Evolutionary conservation across 2,888 invertebrate genomes (phyloP).

Genomic region (Drosophila emarginata): DNA sequence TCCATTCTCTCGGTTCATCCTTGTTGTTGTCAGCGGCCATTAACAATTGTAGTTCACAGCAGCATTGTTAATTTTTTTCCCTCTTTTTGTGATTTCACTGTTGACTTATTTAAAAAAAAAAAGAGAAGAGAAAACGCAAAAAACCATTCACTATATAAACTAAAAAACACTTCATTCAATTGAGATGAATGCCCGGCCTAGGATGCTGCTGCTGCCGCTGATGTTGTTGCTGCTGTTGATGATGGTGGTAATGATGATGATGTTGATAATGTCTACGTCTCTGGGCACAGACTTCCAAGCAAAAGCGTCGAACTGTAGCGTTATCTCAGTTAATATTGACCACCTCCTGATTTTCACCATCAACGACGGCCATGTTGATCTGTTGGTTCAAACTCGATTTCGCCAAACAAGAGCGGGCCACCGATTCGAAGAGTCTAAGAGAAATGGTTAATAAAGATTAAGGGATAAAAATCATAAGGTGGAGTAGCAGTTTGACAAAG

Average conservation of each 20-base stretch:
- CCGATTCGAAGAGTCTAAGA: constrained; percentile 94
- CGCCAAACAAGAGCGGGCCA: constrained; percentile 97
- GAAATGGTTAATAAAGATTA: constrained; percentile 23
- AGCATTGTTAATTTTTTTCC: constrained; percentile 31
- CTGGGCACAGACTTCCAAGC: constrained; percentile 45
- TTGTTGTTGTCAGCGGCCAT: constrained; percentile 2
- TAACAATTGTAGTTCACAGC: constrained; percentile 5
- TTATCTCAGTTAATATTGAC: constrained; percentile 74
- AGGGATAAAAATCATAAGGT: too few relatives aligned
- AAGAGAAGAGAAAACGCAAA: constrained; percentile 16
- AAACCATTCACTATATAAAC: constrained; percentile 64
- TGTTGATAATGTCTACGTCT: constrained; percentile 33
- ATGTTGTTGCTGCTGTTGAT: constrained; percentile 18
- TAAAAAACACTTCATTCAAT: constrained; percentile 57
- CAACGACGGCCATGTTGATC: constrained; percentile 79
- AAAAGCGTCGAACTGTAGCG: constrained; percentile 48
- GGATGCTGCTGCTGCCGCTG: constrained; percentile 27
- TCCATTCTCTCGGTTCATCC: constrained; percentile 35
- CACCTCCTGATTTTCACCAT: constrained; percentile 81
- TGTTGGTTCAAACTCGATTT: constrained; percentile 86
- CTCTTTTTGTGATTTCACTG: constrained; percentile 56
- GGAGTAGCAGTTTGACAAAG: too few relatives aligned
- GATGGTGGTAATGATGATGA: constrained; percentile 26
- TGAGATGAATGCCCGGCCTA: constrained; percentile 28
- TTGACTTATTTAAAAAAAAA: constrained; percentile 49